A percentile compares a stretch with the other conserved stretches of the same genome.
phyloP scores from a whole-genome alignment of 35 echinoderm and acorn worm genomes.

The Hemicentrotus pulcherrimus region DNA sequence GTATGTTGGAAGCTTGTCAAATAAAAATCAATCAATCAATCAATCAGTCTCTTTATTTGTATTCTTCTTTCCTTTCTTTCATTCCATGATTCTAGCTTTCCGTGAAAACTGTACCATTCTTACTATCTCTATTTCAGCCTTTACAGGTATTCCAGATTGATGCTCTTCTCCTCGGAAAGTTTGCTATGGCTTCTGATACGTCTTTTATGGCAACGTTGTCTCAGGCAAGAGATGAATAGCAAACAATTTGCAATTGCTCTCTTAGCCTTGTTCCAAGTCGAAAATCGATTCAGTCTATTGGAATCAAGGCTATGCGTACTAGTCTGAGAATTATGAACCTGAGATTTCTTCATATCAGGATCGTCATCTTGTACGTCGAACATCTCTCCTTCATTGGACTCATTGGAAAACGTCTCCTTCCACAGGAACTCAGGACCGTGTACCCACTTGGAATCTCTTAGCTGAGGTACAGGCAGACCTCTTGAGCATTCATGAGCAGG shows the following conservation, averaged over 20 bases:
- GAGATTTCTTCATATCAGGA: slow-evolving; percentile 18
- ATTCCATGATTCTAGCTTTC: no score
- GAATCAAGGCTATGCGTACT: background rate
- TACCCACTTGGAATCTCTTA: slow-evolving; percentile 52
- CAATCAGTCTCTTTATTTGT: no score
- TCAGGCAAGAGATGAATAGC: background rate
- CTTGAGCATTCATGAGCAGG: slow-evolving; percentile 61
- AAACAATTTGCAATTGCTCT: slow-evolving; percentile 45
- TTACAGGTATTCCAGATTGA: background rate
- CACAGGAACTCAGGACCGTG: slow-evolving; percentile 53
- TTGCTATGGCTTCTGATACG: background rate
- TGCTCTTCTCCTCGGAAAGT: background rate
- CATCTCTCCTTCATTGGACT: background rate
- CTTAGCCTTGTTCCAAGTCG: slow-evolving; percentile 54
- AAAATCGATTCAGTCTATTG: slow-evolving; percentile 56
- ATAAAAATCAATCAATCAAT: no score
- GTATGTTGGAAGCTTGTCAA: no score
- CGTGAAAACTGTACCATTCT: background rate
- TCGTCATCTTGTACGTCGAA: background rate
- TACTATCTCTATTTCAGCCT: background rate
- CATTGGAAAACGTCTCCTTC: background rate
- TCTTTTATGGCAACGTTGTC: background rate
- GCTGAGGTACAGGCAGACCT: slow-evolving; percentile 8
- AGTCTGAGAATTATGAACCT: slow-evolving; percentile 3
- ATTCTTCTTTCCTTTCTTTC: no score